phyloP scores from a whole-genome alignment of 2,113 vertebrate species.

The Chloroceryle aenea region DNA sequence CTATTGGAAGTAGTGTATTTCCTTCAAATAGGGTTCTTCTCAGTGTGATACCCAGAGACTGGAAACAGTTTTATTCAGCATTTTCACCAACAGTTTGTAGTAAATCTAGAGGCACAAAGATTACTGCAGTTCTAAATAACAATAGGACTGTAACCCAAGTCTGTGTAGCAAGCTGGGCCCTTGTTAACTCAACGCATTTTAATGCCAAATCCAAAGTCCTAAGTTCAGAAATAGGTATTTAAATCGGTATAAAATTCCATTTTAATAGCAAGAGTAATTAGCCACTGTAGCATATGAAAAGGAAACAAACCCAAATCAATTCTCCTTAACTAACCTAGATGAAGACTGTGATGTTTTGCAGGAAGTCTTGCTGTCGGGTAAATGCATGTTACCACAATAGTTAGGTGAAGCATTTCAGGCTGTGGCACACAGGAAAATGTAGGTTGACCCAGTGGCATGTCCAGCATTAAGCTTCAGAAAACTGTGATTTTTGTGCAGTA shows the following conservation, averaged over 20 bases:
- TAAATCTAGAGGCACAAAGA: not conserved
- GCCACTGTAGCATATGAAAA: not conserved
- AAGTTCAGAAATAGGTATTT: not conserved
- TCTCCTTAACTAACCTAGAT: not conserved
- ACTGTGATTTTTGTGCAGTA: not conserved
- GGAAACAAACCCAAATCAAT: not conserved
- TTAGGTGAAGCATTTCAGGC: not conserved
- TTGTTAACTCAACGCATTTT: not conserved
- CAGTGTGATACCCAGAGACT: not conserved
- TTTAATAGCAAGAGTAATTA: not conserved
- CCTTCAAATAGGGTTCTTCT: not conserved
- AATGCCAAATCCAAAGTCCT: not conserved
- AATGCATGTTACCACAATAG: fast-evolving
- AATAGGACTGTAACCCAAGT: not conserved
- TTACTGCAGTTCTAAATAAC: not conserved
- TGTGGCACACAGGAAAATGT: not conserved
- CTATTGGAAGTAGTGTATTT: not conserved
- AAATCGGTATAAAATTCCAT: not conserved
- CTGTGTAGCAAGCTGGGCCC: not conserved
- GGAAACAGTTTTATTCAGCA: not conserved
- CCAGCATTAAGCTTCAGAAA: not conserved
- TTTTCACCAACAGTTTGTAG: not conserved
- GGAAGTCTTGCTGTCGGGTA: not conserved
- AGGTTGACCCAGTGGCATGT: not conserved
- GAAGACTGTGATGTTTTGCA: not conserved